Conservation (phyloP, 2,797 vertebrate genomes). For the Gobio occitaniae region DNA sequence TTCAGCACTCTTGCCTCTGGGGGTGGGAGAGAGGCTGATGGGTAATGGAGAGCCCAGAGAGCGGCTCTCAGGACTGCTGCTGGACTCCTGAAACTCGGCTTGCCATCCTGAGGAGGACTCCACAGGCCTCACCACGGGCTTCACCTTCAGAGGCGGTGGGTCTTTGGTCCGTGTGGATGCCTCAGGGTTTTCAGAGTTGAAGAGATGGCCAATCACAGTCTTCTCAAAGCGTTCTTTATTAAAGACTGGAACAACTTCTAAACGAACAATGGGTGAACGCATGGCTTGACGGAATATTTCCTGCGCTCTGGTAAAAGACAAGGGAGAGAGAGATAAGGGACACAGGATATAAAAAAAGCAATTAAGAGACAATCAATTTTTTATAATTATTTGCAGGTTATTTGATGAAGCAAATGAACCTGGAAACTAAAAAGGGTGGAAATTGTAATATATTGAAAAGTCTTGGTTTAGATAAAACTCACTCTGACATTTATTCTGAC, state of each 20-base stretch:
- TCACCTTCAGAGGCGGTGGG: constrained; percentile 81
- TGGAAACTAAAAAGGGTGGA: constrained; percentile 53
- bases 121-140: constrained; percentile 72
- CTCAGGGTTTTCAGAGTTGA: constrained; percentile 71
- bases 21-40: constrained; percentile 54
- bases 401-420: constrained; percentile 57
- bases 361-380: constrained; percentile 38
- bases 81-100: constrained; percentile 62
- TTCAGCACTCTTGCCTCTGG: constrained; percentile 66
- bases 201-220: constrained; percentile 85
- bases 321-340: constrained; percentile 23
- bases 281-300: constrained; percentile 95
- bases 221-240: constrained; percentile 91
- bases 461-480: constrained; percentile 57
- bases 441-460: constrained; percentile 56
- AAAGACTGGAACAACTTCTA: constrained; percentile 86
- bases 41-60: constrained; percentile 48
- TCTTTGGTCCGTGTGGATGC: constrained; percentile 77
- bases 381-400: constrained; percentile 42
- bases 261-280: constrained; percentile 81
- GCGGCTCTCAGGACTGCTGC: constrained; percentile 56
- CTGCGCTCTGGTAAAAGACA: constrained; percentile 77
- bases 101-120: constrained; percentile 63
- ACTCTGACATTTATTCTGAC: constrained; percentile 52
- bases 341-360: constrained; percentile 4